phyloP scores from a whole-genome alignment of 2,113 vertebrate genomes.

The Paradoxurus hermaphroditus region DNA sequence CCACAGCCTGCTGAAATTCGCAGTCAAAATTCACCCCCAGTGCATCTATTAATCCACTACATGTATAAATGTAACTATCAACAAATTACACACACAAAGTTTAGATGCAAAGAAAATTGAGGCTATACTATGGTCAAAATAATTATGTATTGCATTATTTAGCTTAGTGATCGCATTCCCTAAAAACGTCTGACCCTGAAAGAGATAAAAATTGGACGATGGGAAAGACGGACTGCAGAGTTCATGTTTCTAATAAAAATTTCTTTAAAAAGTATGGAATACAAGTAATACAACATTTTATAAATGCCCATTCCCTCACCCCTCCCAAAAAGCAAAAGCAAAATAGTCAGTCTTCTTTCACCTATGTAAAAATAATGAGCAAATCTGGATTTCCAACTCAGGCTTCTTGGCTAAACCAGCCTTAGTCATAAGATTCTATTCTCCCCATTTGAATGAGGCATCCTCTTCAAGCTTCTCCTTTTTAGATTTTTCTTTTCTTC shows the following conservation, averaged over 20 bases:
- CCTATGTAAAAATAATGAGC: neutral
- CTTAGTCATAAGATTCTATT: slow-evolving; percentile 39
- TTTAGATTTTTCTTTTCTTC: slow-evolving; percentile 23
- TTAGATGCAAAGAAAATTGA: neutral
- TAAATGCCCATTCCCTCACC: neutral
- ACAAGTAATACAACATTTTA: neutral
- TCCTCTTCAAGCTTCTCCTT: neutral
- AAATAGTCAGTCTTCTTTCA: neutral
- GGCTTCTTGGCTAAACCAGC: neutral
- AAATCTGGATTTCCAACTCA: neutral
- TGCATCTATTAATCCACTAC: neutral
- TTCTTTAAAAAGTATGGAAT: neutral
- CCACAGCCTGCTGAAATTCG: neutral
- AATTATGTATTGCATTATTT: neutral
- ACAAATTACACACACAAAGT: neutral
- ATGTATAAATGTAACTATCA: neutral
- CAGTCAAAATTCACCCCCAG: slow-evolving; percentile 16
- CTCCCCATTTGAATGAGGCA: neutral
- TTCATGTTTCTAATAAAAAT: neutral
- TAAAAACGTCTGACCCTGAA: neutral
- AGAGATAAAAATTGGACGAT: slow-evolving; percentile 8
- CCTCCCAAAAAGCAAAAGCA: neutral
- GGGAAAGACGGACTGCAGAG: neutral
- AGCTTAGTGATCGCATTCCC: neutral
- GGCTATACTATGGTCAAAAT: neutral